Evolutionary conservation across 2,113 vertebrate genomes (phyloP).

Genomic region (Mirza zaza): DNA sequence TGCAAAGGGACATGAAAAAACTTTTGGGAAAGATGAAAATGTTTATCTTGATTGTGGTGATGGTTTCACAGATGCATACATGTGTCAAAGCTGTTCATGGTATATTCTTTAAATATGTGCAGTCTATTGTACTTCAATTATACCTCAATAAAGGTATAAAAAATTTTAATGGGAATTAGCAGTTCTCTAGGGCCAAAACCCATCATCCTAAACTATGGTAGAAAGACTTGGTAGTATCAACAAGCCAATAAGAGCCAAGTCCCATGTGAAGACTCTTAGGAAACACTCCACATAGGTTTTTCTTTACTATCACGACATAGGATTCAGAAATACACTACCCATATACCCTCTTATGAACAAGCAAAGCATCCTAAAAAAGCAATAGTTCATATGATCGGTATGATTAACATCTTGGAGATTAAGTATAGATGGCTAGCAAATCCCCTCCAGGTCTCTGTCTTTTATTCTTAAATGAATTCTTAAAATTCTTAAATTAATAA

Average conservation of each 20-base stretch:
- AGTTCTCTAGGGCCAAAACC: neutral
- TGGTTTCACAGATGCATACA: neutral
- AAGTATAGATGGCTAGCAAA: neutral
- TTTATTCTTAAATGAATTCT: conserved; percentile 28
- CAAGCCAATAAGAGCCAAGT: neutral
- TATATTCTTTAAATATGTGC: neutral
- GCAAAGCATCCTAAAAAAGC: neutral
- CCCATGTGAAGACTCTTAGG: neutral
- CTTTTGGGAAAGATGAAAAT: neutral
- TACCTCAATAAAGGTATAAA: neutral
- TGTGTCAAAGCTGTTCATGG: neutral
- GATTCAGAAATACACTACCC: neutral
- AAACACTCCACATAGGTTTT: neutral
- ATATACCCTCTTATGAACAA: neutral
- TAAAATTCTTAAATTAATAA: neutral
- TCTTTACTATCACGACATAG: neutral
- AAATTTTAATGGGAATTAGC: neutral
- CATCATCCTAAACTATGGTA: neutral
- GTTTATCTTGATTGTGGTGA: neutral
- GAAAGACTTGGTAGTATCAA: neutral
- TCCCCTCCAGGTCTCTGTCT: neutral
- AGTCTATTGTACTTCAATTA: neutral
- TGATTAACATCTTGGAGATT: neutral
- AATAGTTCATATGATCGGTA: neutral
- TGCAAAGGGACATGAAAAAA: neutral